A percentile compares a stretch with the other conserved stretches of the same genome.
phyloP scores from a whole-genome alignment of 2,797 vertebrate species.

The Thaleichthys pacificus region DNA sequence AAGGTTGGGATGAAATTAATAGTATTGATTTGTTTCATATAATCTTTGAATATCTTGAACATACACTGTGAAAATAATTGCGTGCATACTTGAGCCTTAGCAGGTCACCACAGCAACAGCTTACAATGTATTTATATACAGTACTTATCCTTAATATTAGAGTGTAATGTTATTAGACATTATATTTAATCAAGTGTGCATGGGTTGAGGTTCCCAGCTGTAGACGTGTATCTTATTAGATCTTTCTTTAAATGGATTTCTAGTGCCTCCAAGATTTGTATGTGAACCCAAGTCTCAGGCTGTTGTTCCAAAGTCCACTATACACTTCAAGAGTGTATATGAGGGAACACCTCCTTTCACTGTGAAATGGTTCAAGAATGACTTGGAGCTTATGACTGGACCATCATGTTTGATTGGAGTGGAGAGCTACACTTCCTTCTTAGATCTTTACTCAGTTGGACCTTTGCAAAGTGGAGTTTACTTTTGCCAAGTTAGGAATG shows the following conservation, averaged over 20 bases:
- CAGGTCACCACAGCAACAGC: background rate
- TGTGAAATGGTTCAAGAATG: constrained; percentile 92
- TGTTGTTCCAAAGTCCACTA: constrained; percentile 82
- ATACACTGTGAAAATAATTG: background rate
- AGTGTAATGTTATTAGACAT: no score
- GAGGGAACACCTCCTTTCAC: constrained; percentile 90
- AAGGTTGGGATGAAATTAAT: constrained; percentile 64
- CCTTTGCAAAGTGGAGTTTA: constrained; percentile 81
- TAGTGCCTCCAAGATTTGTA: constrained; percentile 89
- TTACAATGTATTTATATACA: background rate
- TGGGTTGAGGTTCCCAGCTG: background rate
- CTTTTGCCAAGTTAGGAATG: constrained; percentile 88
- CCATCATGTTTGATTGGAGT: constrained; percentile 81
- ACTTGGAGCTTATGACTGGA: constrained; percentile 81
- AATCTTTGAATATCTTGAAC: background rate
- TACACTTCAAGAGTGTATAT: constrained; percentile 84
- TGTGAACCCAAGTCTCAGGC: constrained; percentile 81
- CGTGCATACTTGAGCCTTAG: background rate
- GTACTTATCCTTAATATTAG: no score
- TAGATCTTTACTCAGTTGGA: constrained; percentile 85
- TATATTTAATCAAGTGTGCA: background rate
- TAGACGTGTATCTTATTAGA: background rate
- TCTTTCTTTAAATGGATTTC: constrained; percentile 46
- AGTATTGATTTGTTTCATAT: background rate
- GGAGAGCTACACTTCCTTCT: constrained; percentile 82